Evolutionary conservation across 2,888 invertebrate species (phyloP), one percentile per base, ranked within the genome.

Genomic region (Caenorhabditis sp.): DNA sequence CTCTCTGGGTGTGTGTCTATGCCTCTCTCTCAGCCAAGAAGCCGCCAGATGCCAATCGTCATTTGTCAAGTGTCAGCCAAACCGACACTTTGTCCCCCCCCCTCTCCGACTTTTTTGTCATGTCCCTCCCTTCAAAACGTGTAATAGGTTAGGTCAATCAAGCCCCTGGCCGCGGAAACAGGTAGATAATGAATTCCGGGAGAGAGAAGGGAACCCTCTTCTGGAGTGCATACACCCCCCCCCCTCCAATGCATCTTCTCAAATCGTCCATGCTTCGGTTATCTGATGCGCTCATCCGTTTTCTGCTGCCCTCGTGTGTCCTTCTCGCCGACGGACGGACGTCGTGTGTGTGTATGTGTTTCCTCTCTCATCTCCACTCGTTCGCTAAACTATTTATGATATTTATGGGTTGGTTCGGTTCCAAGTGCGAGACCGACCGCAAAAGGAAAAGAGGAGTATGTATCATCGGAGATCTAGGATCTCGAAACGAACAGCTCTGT

Each of bases 31-130:
- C 76, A 58, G 67, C 76, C 67, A 67, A 67, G 65, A 76, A 76
- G 76, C 76, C 76, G 76, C 76, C 76, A 76, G 76, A 76, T 76
- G 76, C 67, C 67, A 76, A 76, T 67, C 76, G 76, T 76, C 76
- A 76, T 76, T 76, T 76, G 76, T 76, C 76, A 76, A 76, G 67
- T 74, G 76, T 76, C 67, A 61, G 67, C 74, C 65, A 37, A 65
- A 74, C 74, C 65, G 65, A 74, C 74, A 76, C 67, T 67, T 76
- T 76, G 64, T 72, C 64, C 64, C 64, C 64, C 74, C 50, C 28
- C 58, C 32, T 62, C 55, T 55, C 68, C 32, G 64, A n/a, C n/a
- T 64, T 70, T 70, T 69, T 56, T 78, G 22, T 55, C 40, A 47
- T 76, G 44, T 35, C 24, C 28, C 40, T n/a, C n/a, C 28, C 28